Base-by-base conservation (phyloP, 2,888 invertebrate genomes). In the Eristalinus sepulchralis region DNA sequence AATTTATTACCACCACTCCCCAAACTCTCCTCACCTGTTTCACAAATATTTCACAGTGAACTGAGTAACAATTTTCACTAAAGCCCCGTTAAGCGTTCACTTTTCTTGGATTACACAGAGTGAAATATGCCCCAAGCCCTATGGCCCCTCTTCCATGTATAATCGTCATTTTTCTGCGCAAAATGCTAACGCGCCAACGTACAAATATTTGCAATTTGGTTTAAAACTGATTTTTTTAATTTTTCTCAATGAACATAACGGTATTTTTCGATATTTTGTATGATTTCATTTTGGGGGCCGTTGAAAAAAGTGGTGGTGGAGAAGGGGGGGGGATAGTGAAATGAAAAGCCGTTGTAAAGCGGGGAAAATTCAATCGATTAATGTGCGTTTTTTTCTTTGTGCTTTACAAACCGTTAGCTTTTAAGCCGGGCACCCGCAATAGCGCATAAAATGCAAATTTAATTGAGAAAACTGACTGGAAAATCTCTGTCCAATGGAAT, bases 1-100 rank as follows among this genome's bases (percentile, higher is more conserved):
- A 85, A 85, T 81, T 73, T 85, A 81, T 85, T 85, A 36, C 81
- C 84, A 77, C 72, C 85, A 36, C 27, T 10, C 36, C 20, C 22
- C 10, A 11, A 20, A 5, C 57, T 24, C 24, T 27, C 0, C 24
- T n/a, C 57, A 13, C 24, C 10, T 57, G 11, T n/a, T 10, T 53
- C 20, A 20, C 47, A 17, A 47, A 47, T 47, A 47, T 47, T 47
- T 17, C 17, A 17, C 2, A 17, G 17, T 8, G 13, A 17, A 4
- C 39, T 39, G 47, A 17, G 47, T 47, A 47, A 17, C 17, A 47
- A 47, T 47, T 17, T 47, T 39, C 39, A 39, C 47, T 47, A 17
- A 17, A 47, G 39, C 62, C 63, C 68, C 60, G 59, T 57, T 78
- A 11, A 60, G 66, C 70, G 70, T 84, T 84, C 75, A 84, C 73